phyloP scores from a whole-genome alignment of 2,113 vertebrate species.

The Apeltes quadracus region DNA sequence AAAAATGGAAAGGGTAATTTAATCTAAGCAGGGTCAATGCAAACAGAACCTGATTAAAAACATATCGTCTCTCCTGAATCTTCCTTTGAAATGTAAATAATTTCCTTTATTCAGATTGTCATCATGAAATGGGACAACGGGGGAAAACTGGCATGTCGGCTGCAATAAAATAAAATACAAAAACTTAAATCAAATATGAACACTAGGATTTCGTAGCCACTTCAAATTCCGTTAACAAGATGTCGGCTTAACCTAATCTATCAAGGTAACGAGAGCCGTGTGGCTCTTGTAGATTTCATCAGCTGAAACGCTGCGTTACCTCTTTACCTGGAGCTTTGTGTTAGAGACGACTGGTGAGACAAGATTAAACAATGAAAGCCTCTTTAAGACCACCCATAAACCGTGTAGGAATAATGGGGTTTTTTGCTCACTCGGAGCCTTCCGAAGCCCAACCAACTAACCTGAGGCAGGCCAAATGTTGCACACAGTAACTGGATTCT shows the following conservation, averaged over 20 bases:
- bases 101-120: conserved; percentile 30
- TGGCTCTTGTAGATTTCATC: neutral
- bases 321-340: neutral
- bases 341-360: neutral
- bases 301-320: neutral
- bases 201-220: neutral
- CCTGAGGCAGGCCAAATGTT: conserved; percentile 36
- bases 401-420: accelerated
- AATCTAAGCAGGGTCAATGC: conserved; percentile 32
- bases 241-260: conserved; percentile 26
- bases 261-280: conserved; percentile 11
- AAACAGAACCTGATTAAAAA: conserved; percentile 58
- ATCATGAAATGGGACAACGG: neutral
- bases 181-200: conserved; percentile 2
- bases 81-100: conserved; percentile 22
- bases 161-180: neutral
- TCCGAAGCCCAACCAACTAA: conserved; percentile 30
- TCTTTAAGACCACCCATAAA: neutral
- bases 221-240: conserved; percentile 22
- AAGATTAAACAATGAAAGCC: conserved; percentile 1
- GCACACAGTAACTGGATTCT: conserved; percentile 62
- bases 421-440: conserved; percentile 1
- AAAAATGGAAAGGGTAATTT: conserved; percentile 8
- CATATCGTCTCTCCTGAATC: neutral
- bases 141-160: conserved; percentile 9